Evolutionary conservation across 2,888 invertebrate genomes (phyloP).

Genomic region (Therioaphis trifolii): DNA sequence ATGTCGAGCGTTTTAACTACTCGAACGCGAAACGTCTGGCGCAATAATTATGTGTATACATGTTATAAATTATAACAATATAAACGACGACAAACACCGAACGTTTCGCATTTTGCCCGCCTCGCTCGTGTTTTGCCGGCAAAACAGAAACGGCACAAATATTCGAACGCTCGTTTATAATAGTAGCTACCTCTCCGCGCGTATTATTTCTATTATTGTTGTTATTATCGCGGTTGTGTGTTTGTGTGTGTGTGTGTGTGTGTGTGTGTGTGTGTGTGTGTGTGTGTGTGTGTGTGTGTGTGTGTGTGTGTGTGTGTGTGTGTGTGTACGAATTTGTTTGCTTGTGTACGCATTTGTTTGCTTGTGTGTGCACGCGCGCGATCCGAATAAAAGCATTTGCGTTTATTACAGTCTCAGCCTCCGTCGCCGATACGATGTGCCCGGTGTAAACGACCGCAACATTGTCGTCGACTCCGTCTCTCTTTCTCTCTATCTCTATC

Average conservation of each 20-base stretch:
- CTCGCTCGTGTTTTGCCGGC: conserved; percentile 14
- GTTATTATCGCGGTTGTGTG: too few species aligned
- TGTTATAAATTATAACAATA: too few species aligned
- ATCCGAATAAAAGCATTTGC: conserved; percentile 2
- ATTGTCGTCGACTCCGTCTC: conserved; percentile 6
- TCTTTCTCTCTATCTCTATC: too few species aligned
- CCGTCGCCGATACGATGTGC: neutral
- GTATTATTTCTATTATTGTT: too few species aligned
- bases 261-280: too few species aligned
- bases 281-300: too few species aligned
- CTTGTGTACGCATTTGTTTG: neutral
- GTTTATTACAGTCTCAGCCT: neutral
- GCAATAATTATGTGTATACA: too few species aligned
- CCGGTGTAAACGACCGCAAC: conserved; percentile 4
- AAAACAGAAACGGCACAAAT: conserved; percentile 55
- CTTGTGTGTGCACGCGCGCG: neutral
- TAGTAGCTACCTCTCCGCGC: too few species aligned
- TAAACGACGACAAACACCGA: conserved; percentile 17
- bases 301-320: too few species aligned
- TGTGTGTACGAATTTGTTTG: too few species aligned
- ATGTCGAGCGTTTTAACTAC: neutral
- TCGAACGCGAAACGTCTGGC: conserved; percentile 39
- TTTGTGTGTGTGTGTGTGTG: too few species aligned
- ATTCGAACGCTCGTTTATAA: conserved; percentile 30
- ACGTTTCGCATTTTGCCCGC: conserved; percentile 44